Evolutionary conservation across 2,113 vertebrate species (phyloP).

Genomic region (Hypomesus transpacificus): DNA sequence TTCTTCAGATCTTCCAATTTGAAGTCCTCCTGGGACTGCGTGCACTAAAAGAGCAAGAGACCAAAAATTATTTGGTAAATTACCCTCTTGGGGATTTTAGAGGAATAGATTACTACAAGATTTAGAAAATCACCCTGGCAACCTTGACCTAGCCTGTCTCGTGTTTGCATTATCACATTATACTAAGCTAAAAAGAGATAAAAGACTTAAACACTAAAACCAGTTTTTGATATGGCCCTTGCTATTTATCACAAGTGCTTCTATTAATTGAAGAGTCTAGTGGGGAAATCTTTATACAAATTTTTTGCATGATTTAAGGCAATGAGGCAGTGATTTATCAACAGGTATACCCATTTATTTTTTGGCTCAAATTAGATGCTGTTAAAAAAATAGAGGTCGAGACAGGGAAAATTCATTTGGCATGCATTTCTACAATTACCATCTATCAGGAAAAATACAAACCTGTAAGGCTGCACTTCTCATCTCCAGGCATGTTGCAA

Average conservation of each 20-base stretch:
- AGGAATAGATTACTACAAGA: neutral
- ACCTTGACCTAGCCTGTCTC: too few relatives aligned
- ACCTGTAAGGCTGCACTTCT: conserved; percentile 95
- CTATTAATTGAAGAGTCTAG: too few relatives aligned
- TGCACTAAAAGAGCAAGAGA: conserved; percentile 69
- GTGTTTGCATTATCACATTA: too few relatives aligned
- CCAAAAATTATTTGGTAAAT: conserved; percentile 2
- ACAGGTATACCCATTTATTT: neutral
- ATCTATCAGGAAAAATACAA: conserved; percentile 19
- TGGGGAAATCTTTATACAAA: neutral
- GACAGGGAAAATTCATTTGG: too few relatives aligned
- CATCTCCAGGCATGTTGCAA: conserved; percentile 96
- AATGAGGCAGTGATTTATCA: neutral
- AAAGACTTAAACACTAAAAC: too few relatives aligned
- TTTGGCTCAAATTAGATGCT: too few relatives aligned
- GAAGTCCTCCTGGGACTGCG: conserved; percentile 90
- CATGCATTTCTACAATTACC: neutral
- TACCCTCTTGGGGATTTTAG: too few relatives aligned
- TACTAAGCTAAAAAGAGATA: too few relatives aligned
- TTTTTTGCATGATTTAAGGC: neutral
- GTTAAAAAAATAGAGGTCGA: too few relatives aligned
- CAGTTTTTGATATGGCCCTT: too few relatives aligned
- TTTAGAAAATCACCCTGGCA: too few relatives aligned
- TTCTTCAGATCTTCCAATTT: conserved; percentile 96
- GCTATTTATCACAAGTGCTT: too few relatives aligned